Conservation (phyloP, 2,113 vertebrate species). For the Podarcis muralis region DNA sequence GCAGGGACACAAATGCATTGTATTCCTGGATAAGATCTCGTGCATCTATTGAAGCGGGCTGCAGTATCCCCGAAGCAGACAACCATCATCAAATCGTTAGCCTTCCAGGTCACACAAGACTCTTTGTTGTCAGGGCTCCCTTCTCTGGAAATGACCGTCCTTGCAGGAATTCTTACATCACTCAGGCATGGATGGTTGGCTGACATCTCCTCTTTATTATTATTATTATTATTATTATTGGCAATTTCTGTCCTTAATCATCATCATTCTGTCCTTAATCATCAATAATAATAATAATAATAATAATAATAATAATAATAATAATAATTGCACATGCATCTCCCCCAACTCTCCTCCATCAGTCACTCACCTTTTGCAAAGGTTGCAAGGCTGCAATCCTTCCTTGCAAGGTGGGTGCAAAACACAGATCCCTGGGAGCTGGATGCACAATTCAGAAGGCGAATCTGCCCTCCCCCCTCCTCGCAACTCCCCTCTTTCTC, state of each 20-base stretch:
- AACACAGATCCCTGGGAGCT: background rate
- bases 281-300: background rate
- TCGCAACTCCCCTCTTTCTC: background rate
- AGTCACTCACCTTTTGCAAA: conserved; percentile 9
- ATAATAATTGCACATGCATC: background rate
- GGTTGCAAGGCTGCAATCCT: too few species aligned
- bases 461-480: too few species aligned
- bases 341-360: background rate
- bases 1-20: background rate
- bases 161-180: too few species aligned
- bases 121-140: too few species aligned
- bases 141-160: background rate
- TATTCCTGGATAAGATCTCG: too few species aligned
- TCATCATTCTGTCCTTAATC: background rate
- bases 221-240: too few species aligned
- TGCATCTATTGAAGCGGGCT: too few species aligned
- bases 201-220: background rate
- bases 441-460: background rate
- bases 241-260: background rate
- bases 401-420: background rate
- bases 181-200: too few species aligned
- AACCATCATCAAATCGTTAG: too few species aligned
- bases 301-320: too few species aligned
- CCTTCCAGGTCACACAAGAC: too few species aligned
- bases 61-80: too few species aligned